Conservation (phyloP, 2,113 vertebrate genomes). For the Tautogolabrus adspersus region DNA sequence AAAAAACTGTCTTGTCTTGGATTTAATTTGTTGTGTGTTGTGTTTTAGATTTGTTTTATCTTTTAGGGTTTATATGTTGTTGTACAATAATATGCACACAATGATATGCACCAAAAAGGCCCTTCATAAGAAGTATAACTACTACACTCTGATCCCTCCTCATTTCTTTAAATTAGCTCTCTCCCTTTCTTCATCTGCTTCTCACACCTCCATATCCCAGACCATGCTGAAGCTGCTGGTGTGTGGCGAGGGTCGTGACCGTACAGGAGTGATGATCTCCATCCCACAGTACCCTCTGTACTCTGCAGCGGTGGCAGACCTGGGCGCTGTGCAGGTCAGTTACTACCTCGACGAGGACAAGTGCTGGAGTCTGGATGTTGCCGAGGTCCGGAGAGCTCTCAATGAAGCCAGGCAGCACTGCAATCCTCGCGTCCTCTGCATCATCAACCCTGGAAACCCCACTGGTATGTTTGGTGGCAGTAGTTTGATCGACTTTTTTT, state of each 20-base stretch:
- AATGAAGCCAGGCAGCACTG: conserved; percentile 83
- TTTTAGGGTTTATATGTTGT: no score
- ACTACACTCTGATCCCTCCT: background rate
- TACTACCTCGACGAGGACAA: conserved; percentile 92
- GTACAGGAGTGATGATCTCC: conserved; percentile 91
- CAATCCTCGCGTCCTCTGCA: conserved; percentile 87
- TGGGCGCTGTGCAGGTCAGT: conserved; percentile 86
- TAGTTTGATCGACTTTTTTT: background rate
- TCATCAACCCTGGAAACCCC: conserved; percentile 96
- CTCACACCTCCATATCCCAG: conserved; percentile 63
- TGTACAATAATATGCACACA: no score
- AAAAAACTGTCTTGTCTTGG: no score
- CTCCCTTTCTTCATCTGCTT: no score
- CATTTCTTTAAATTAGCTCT: no score
- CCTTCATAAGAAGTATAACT: background rate
- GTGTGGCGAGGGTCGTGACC: conserved; percentile 79
- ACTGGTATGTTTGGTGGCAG: conserved; percentile 82
- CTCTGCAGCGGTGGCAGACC: conserved; percentile 88
- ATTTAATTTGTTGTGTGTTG: no score
- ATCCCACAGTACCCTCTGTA: conserved; percentile 96
- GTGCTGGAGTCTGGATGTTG: conserved; percentile 87
- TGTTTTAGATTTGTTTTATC: no score
- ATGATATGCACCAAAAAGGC: no score
- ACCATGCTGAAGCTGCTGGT: conserved; percentile 91
- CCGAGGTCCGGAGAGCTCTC: conserved; percentile 85